phyloP scores from a whole-genome alignment of 2,113 vertebrate genomes.

The Gymnocephalus cernua region DNA sequence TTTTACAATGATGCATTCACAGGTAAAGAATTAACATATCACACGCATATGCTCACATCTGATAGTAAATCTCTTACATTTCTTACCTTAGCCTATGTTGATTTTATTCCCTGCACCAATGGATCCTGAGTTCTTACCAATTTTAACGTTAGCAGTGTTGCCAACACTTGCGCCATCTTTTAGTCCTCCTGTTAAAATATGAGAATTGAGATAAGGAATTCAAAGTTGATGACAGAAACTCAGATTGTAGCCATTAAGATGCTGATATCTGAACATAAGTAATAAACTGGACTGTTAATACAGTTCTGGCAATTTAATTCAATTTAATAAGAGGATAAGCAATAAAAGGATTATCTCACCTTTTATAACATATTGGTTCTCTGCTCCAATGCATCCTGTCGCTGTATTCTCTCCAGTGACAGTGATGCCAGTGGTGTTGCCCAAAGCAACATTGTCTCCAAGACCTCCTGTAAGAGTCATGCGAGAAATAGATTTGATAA shows the following conservation, averaged over 20 bases:
- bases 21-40: background rate
- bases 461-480: background rate
- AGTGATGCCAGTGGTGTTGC: background rate
- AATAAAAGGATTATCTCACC: background rate
- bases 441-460: background rate
- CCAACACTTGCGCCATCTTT: no score
- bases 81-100: background rate
- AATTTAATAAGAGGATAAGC: no score
- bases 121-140: background rate
- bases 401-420: fast-evolving
- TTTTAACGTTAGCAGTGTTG: no score
- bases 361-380: fast-evolving
- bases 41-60: no score
- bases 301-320: background rate
- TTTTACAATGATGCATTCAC: background rate
- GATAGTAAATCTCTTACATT: no score
- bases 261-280: background rate
- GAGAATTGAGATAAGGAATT: no score
- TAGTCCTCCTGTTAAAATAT: no score
- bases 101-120: background rate
- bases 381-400: background rate
- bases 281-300: background rate
- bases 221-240: no score
- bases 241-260: no score
- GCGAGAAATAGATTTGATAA: background rate